Evolutionary conservation across 2,113 vertebrate species (phyloP).

Genomic region (Melozone crissalis): DNA sequence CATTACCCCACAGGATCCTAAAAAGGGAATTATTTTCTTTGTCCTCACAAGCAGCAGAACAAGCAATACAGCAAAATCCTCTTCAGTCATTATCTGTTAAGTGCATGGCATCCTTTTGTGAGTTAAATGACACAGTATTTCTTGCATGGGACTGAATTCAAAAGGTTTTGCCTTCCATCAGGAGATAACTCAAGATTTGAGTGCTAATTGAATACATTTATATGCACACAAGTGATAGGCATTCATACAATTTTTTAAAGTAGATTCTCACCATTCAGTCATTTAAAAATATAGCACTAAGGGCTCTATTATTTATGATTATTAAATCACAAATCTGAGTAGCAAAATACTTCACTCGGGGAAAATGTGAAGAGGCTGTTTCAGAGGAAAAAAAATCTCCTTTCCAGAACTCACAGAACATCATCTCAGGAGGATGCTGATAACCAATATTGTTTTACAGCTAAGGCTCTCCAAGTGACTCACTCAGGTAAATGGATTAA

Average conservation of each 20-base stretch:
- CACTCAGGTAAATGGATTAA: slow-evolving; percentile 28
- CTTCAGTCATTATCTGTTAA: slow-evolving; percentile 69
- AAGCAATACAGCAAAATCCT: slow-evolving; percentile 65
- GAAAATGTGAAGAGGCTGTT: slow-evolving; percentile 44
- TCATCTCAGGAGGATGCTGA: background rate
- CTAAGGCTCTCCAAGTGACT: background rate
- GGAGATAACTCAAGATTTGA: slow-evolving; percentile 67
- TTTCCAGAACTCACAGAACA: slow-evolving; percentile 4
- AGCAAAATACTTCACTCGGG: slow-evolving; percentile 67
- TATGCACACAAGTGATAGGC: slow-evolving; percentile 68
- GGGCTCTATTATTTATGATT: slow-evolving; percentile 69
- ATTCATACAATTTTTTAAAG: slow-evolving; percentile 67
- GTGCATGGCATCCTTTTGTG: slow-evolving; percentile 68
- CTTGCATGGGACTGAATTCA: slow-evolving; percentile 65
- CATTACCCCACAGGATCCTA: slow-evolving; percentile 49
- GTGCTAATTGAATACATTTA: slow-evolving; percentile 71
- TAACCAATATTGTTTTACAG: slow-evolving; percentile 29
- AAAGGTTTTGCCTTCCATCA: slow-evolving; percentile 68
- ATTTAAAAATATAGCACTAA: slow-evolving; percentile 67
- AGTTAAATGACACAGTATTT: slow-evolving; percentile 68
- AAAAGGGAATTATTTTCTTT: slow-evolving; percentile 65
- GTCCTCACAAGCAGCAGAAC: slow-evolving; percentile 61
- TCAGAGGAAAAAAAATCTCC: slow-evolving; percentile 51
- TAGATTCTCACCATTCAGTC: slow-evolving; percentile 67
- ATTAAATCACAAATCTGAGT: slow-evolving; percentile 69